Percentiles rank a stretch among this genome's conserved stretches.
These are phyloP conservation scores for Mimumesa dahlbomi DNA, from an alignment of 2,888 invertebrate genomes.

Conservation along the genomic window DNA sequence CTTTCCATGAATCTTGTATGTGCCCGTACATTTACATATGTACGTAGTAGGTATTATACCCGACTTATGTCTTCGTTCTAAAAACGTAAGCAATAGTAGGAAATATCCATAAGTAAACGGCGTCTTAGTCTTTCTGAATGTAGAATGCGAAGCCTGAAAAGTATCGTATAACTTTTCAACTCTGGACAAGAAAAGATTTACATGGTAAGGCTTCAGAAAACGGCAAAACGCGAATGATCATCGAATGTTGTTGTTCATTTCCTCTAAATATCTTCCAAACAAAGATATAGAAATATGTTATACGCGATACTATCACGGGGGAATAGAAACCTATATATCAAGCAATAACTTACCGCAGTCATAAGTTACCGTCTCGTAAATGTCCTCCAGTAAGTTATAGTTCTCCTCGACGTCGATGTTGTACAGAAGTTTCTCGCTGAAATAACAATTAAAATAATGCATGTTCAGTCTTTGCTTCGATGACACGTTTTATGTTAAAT, in stretches of 20 bases:
- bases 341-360: slow-evolving; percentile 83
- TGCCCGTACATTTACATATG: not conserved
- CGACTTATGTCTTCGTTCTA: no score
- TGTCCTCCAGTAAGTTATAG: slow-evolving; percentile 88
- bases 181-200: slow-evolving; percentile 46
- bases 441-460: slow-evolving; percentile 69
- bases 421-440: slow-evolving; percentile 85
- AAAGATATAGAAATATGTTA: no score
- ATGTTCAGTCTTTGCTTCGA: slow-evolving; percentile 11
- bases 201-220: slow-evolving; percentile 59
- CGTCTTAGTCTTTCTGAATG: slow-evolving; percentile 7
- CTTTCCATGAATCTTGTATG: no score
- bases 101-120: slow-evolving; percentile 5
- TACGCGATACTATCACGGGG: no score
- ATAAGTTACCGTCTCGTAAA: slow-evolving; percentile 85
- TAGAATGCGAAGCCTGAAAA: slow-evolving; percentile 59
- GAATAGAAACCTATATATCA: no score
- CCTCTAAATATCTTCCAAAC: no score
- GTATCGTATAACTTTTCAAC: slow-evolving; percentile 62
- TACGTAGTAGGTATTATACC: no score
- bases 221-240: slow-evolving; percentile 50
- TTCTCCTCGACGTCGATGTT: slow-evolving; percentile 85
- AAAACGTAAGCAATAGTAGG: slow-evolving; percentile 1
- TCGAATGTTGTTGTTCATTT: slow-evolving; percentile 27
- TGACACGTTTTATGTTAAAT: no score